Evolutionary conservation across 2,888 invertebrate species (phyloP).

Genomic region (Drosophila mulleri): DNA sequence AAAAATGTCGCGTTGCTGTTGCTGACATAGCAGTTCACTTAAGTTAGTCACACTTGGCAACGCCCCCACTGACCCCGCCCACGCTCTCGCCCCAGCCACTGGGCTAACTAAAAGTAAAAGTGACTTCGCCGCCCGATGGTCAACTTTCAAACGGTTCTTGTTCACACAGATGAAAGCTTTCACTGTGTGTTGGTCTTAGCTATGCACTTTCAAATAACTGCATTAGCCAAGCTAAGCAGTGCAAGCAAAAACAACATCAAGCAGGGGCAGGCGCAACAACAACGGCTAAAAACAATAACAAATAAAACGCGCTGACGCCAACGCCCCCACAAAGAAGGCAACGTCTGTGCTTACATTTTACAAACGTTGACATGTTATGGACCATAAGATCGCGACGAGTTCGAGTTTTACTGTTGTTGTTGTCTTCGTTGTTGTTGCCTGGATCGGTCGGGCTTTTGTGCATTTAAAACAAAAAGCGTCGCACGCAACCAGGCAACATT

Average conservation of each 20-base stretch:
- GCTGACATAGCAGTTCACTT: constrained; percentile 16
- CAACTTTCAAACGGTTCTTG: constrained; percentile 59
- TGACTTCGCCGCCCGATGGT: constrained; percentile 33
- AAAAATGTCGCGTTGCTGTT: constrained; percentile 16
- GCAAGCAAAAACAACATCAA: constrained; percentile 10
- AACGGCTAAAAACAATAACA: constrained; percentile 14
- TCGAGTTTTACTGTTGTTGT: constrained; percentile 23
- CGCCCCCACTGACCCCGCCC: background rate
- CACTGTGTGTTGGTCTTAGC: constrained; percentile 11
- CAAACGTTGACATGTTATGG: constrained; percentile 53
- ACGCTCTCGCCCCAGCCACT: background rate
- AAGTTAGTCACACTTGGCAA: constrained; percentile 30
- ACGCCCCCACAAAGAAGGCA: constrained; percentile 43
- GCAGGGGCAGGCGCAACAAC: background rate
- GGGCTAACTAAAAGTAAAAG: constrained; percentile 31
- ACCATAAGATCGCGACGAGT: constrained; percentile 56
- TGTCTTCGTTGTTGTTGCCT: constrained; percentile 6
- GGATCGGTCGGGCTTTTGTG: constrained; percentile 27
- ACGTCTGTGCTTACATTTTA: constrained; percentile 40
- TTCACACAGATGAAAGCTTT: constrained; percentile 22
- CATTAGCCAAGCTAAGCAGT: constrained; percentile 31
- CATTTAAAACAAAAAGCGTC: constrained; percentile 75
- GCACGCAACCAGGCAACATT: constrained; percentile 65
- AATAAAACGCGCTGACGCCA: constrained; percentile 19
- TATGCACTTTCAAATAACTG: constrained; percentile 18